Evolutionary conservation across 2,888 invertebrate genomes (phyloP).

Genomic region (Acronicta alni): DNA sequence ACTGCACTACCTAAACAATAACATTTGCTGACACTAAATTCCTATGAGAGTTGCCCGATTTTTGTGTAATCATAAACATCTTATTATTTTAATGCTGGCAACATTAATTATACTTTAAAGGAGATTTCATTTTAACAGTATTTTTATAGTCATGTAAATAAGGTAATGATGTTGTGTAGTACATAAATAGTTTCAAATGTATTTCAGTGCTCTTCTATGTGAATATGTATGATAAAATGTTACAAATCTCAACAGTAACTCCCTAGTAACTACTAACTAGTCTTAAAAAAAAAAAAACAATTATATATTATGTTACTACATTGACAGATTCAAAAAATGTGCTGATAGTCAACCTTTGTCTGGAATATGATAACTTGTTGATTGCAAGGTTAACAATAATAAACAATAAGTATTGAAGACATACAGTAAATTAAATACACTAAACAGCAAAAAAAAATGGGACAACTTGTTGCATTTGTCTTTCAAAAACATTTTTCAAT

Average conservation of each 20-base stretch:
- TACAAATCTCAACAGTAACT: neutral
- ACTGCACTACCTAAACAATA: conserved; percentile 59
- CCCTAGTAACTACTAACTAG: too few relatives aligned
- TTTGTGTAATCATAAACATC: conserved; percentile 28
- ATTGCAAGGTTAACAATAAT: conserved; percentile 34
- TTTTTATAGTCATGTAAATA: conserved; percentile 24
- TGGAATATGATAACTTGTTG: conserved; percentile 13
- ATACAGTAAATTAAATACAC: conserved; percentile 11
- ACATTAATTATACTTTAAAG: conserved; percentile 55
- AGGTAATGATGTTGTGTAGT: neutral
- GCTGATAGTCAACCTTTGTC: conserved; percentile 23
- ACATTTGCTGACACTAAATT: conserved; percentile 57
- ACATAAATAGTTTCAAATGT: conserved; percentile 21
- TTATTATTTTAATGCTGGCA: conserved; percentile 62
- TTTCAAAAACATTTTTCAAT: too few relatives aligned
- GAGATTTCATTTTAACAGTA: conserved; percentile 25
- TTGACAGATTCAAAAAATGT: conserved; percentile 12
- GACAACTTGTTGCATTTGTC: conserved; percentile 41
- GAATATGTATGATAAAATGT: conserved; percentile 21
- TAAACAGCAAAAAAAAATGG: conserved; percentile 2
- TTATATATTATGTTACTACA: conserved; percentile 8
- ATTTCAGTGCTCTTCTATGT: conserved; percentile 19
- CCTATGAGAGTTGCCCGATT: conserved; percentile 69
- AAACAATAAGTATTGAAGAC: neutral
- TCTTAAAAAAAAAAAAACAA: neutral